Evolutionary conservation across 2,797 vertebrate genomes (phyloP), one percentile per base, ranked within the genome.

Genomic region (Odontamblyopus lacepedii): DNA sequence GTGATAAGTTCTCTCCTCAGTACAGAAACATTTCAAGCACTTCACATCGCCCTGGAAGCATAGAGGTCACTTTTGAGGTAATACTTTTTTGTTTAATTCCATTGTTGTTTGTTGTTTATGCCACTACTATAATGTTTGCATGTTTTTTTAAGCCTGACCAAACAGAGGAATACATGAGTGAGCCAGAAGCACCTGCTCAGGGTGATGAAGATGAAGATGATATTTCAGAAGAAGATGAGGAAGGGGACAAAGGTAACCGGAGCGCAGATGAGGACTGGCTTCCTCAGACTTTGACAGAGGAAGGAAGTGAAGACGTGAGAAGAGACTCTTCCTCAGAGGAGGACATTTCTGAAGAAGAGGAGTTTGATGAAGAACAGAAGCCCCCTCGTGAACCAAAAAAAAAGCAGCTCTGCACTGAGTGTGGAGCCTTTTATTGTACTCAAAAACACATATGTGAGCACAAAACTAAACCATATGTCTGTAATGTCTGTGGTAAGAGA

Each of bases 401-500:
- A 16, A 75, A 76, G 5, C 77, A 82, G 70, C 81, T 90, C 15
- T 89, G 88, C 74, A 80, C 84, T 15, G 85, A 88, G 3, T 88
- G 86, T 50, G 87, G 82, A 7, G 9, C 53, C 16, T 85, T 89
- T 70, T 83, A 80, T 19, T 50, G 30, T 5, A 18, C 30, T 8
- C 15, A 5, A 18, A 90, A 86, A 65, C 87, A 88, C 77, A 76
- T 50, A 0, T 91, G 89, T 1, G 83, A 85, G 71, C 74, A 88
- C 77, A 90, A 84, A 80, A 56, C 67, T 6, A 90, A 89, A 35
- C 85, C 85, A 1, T 76, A 61, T 29, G 73, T 63, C 23, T 91
- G 86, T 51, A 78, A 74, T 23, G 73, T 86, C 11, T 91, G 88
- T 44, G 88, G 86, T 0, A 88, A 85, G 67, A 78, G 87, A 73